Evolutionary conservation across 2,888 invertebrate genomes (phyloP), one percentile per base, ranked within the genome.

Genomic region (Eristalis tenax): DNA sequence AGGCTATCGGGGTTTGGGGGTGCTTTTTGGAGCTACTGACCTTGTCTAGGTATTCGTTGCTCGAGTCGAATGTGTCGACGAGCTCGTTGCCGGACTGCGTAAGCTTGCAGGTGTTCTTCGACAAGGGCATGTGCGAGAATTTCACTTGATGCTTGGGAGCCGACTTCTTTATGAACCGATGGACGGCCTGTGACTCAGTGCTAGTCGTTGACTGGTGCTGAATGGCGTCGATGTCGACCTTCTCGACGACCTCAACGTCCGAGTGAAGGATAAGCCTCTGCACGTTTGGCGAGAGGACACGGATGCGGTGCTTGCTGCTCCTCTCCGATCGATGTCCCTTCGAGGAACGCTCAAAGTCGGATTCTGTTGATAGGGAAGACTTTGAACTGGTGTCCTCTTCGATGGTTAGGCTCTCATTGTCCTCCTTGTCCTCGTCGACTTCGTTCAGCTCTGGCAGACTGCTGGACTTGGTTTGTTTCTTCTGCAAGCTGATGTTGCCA

Each of bases 211-310:
- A 89, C n/a, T 89, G 90, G 13, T 90, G 90, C 73, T 91, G 91
- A 78, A 92, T 88, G 63, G 91, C 92, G 61, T 92, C 91, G 64
- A 91, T 90, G 83, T 92, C 91, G 35, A 92, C 89, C 0, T 91
- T 90, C 59, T 91, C 91, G 63, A 91, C 92, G 28, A 90, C 92
- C 89, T 89, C 91, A 6, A 93, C 91, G 65, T 94, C 94, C 11
- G 94, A 92, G 89, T 94, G 94, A 32, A 94, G 94, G 83, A 94
- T 92, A 90, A 94, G 94, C 87, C 94, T 94, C 88, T 94, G 94
- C 56, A 94, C 94, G 90, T 94, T 94, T n/a, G 94, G 93, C 65
- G 94, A 94, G 11, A 93, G 89, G 43, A 92, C 88, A 57, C 91
- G 90, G 83, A 93, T 92, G 32, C 91, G 91, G 77, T 90, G 91